Base-by-base conservation (phyloP, 1,140 invertebrate genomes). In the Daktulosphaira vitifoliae region DNA sequence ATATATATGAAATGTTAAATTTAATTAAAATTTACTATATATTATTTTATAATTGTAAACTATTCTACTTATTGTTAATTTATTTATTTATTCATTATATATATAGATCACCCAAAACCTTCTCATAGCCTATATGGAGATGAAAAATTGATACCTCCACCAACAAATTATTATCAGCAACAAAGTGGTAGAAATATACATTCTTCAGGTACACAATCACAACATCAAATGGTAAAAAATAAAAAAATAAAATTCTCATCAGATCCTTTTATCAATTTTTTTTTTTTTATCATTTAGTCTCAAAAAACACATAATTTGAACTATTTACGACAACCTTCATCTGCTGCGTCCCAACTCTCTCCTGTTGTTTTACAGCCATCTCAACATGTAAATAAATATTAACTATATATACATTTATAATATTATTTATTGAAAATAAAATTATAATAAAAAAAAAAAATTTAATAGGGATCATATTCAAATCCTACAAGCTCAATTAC, bases 161-260 rank as follows among this genome's bases (percentile, higher is more conserved):
- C 13, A 29, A 15, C 56, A 22, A 46, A 33, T 46, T 62, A 46
- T 62, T 59, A 59, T 22, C 54, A 59, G 18, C 56, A 29, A 15
- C 39, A 29, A 33, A 25, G 23, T 8, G 26, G 2, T 20, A 62
- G 42, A 48, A 62, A 62, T 46, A 15, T 62, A 15, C 42, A 62
- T 33, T 16, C 18, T 3, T 48, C 56, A 18, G 46, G 26, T 22
- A 46, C 56, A 5, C 18, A 39, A 20, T 25, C 42, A 46, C 42
- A 38, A 5, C 42, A 62, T 62, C 56, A 62, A 11, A 62, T 62
- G 42, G 56, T 62, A 44, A 13, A 6, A 38, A 54, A 9, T 23
- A n/a, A n/a, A n/a, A n/a, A n/a, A n/a, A n/a, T n/a, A n/a, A n/a
- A n/a, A n/a, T n/a, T n/a, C n/a, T n/a, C n/a, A n/a, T n/a, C n/a